Base-by-base conservation (phyloP, 2,888 invertebrate genomes). In the Ellobium chinense region DNA sequence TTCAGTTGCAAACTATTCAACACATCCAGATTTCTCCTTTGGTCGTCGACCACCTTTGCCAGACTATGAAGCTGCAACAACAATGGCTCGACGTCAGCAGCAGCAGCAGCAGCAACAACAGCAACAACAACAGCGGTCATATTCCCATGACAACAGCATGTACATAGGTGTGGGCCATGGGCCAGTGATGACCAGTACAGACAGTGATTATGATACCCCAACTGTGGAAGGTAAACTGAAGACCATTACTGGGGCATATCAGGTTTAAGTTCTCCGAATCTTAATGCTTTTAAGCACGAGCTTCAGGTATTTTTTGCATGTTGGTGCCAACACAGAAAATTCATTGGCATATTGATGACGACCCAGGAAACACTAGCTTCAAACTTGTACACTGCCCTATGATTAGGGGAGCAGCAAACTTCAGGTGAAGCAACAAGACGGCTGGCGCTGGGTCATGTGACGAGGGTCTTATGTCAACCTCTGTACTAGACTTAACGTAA, bases 11-110 rank as follows among this genome's bases (percentile, higher is more conserved):
- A 87, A 88, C 78, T 88, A 85, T 87, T 87, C 87, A 83, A 88
- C 81, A 5, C 78, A 76, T 73, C 80, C 83, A 31, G 82, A 80
- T 24, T 83, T 78, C 66, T 73, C 80, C 66, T 65, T 85, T 74
- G 72, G 73, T 24, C 95, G 96, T 91, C 96, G 96, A 90, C 96
- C 96, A 78, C 96, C 96, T 60, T 86, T 91, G 63, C 91, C 91
- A 66, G 96, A 96, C 75, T 97, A 97, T 94, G 96, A 96, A 91
- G 95, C 97, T 86, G 97, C 97, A 73, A 96, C 97, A 77, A 97
- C 97, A 92, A 96, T 97, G 95, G 96, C 97, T 31, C 89, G 89
- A 75, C 80, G 89, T 46, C 88, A 89, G 31, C 95, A 97, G 83
- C 91, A 72, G n/a, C 63, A 75, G 65, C 75, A 66, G 36, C 70